Evolutionary conservation across 2,797 vertebrate genomes (phyloP).

Genomic region (Clarias platycephalus): DNA sequence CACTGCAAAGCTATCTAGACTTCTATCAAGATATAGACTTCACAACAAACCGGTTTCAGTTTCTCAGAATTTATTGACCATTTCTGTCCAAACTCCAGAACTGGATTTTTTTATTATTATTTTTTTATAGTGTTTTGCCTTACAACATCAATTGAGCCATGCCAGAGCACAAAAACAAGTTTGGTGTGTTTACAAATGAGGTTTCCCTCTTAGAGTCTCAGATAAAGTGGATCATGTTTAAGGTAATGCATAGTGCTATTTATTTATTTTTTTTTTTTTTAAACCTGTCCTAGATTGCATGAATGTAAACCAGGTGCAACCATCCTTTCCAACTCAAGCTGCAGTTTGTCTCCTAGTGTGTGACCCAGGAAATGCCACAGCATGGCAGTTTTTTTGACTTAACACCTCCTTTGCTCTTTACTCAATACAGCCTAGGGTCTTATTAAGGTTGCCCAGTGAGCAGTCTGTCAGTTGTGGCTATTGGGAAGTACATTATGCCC

Average conservation of each 20-base stretch:
- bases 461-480: conserved; percentile 50
- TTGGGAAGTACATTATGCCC: conserved; percentile 53
- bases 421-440: conserved; percentile 40
- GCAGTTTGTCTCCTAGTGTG: conserved; percentile 27
- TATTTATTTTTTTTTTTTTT: background rate
- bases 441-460: conserved; percentile 47
- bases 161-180: conserved; percentile 25
- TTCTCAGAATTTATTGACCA: conserved; percentile 35
- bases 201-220: background rate
- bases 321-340: conserved; percentile 22
- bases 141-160: conserved; percentile 43
- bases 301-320: background rate
- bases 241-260: background rate
- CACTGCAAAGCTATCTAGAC: conserved; percentile 39
- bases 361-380: conserved; percentile 49
- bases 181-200: conserved; percentile 16
- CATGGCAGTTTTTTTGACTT: conserved; percentile 38
- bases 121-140: conserved; percentile 43
- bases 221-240: background rate
- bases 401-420: conserved; percentile 39
- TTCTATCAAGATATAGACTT: conserved; percentile 43
- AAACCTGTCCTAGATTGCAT: background rate
- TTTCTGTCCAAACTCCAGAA: conserved; percentile 39
- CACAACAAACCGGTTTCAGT: conserved; percentile 40
- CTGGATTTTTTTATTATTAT: background rate